These are phyloP conservation scores for Tipula lateralis DNA, from an alignment of 2,888 invertebrate species.

Conservation along the genomic window DNA sequence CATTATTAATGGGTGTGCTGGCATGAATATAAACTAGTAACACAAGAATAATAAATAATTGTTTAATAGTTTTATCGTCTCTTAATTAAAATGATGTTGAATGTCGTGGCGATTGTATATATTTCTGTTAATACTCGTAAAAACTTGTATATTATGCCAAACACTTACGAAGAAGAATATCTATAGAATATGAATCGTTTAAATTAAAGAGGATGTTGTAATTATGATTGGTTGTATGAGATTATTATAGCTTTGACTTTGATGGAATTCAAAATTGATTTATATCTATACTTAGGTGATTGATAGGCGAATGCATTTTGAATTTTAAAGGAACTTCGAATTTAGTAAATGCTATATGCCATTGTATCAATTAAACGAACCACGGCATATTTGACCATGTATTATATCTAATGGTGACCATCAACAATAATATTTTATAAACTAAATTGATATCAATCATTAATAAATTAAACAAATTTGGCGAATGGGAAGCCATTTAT, in stretches of 20 bases:
- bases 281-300: not conserved
- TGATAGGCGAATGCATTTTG: not conserved
- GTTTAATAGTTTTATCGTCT: not conserved
- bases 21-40: not conserved
- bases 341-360: not conserved
- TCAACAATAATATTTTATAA: too few relatives aligned
- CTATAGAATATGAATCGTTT: not conserved
- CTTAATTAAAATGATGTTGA: constrained; percentile 11
- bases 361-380: too few relatives aligned
- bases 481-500: too few relatives aligned
- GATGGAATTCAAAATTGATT: not conserved
- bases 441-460: too few relatives aligned
- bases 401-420: too few relatives aligned
- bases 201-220: not conserved
- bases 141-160: not conserved
- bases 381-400: too few relatives aligned
- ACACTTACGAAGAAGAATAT: not conserved
- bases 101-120: not conserved
- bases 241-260: not conserved
- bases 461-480: too few relatives aligned
- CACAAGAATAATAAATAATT: not conserved
- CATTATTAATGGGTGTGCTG: not conserved
- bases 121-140: not conserved
- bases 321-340: not conserved
- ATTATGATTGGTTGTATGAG: not conserved